phyloP scores from a whole-genome alignment of 2,888 invertebrate species.

The Periphyllus acericola region DNA sequence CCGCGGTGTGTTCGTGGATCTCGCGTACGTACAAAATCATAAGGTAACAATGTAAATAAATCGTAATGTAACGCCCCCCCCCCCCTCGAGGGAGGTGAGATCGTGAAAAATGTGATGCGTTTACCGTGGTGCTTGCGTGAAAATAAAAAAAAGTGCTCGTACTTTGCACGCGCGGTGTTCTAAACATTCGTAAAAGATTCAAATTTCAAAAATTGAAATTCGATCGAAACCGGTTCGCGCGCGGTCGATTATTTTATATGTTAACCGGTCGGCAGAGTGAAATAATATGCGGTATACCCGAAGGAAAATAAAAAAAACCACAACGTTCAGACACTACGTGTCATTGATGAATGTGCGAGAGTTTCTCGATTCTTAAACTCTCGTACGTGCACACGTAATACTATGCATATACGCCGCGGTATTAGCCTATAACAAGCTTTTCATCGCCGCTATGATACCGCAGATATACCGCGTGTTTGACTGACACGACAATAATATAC shows the following conservation, averaged over 20 bases:
- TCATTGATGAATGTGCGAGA: slow-evolving; percentile 37
- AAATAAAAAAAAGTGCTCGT: neutral
- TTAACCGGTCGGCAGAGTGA: slow-evolving; percentile 5
- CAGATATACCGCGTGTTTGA: neutral
- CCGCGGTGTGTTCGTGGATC: too few species aligned
- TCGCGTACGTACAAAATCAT: too few species aligned
- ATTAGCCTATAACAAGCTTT: neutral
- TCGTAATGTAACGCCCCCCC: too few species aligned
- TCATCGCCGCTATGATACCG: too few species aligned
- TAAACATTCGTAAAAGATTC: neutral
- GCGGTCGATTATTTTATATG: neutral
- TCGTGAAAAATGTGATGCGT: too few species aligned
- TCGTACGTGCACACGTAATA: neutral
- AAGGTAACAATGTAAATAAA: too few species aligned
- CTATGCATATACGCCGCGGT: neutral
- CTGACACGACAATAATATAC: neutral
- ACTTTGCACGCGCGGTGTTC: neutral
- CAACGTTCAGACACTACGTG: slow-evolving; percentile 8
- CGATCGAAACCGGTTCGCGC: neutral
- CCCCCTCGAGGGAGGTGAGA: too few species aligned
- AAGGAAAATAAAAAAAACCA: slow-evolving; percentile 15
- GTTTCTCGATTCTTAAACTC: neutral
- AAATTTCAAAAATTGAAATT: neutral
- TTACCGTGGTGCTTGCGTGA: too few species aligned
- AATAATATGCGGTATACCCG: neutral